Conservation (phyloP, 2,888 invertebrate species). For the Panopea generosa region DNA sequence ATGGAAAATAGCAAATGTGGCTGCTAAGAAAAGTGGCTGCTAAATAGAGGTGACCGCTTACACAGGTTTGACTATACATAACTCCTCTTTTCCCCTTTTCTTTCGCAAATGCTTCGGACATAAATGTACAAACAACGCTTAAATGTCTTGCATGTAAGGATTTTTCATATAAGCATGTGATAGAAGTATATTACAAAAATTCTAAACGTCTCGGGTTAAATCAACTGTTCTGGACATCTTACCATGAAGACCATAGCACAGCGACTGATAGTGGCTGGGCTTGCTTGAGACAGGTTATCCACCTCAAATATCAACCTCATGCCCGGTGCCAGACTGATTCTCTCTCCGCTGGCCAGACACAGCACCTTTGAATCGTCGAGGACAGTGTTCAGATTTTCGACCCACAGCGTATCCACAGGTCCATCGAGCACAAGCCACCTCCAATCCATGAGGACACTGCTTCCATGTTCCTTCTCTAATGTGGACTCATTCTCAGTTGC, state of each 20-base stretch:
- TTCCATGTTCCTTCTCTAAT: slow-evolving; percentile 61
- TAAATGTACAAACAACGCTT: too few species aligned
- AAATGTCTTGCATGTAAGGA: too few species aligned
- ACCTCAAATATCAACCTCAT: slow-evolving; percentile 85
- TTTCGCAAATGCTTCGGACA: too few species aligned
- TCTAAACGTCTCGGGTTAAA: too few species aligned
- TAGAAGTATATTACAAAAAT: too few species aligned
- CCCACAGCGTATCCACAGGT: slow-evolving; percentile 85
- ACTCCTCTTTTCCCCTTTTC: too few species aligned
- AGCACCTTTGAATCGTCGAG: slow-evolving; percentile 85
- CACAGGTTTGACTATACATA: too few species aligned
- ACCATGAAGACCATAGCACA: slow-evolving; percentile 85
- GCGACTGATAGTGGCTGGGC: slow-evolving; percentile 85
- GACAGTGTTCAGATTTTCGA: slow-evolving; percentile 85
- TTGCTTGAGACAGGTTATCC: slow-evolving; percentile 84
- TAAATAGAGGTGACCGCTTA: too few species aligned
- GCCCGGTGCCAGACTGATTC: slow-evolving; percentile 81
- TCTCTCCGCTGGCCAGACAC: slow-evolving; percentile 84
- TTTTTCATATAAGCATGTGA: too few species aligned
- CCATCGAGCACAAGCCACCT: slow-evolving; percentile 85
- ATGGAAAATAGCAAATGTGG: too few species aligned
- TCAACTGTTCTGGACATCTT: too few species aligned
- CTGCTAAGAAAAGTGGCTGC: too few species aligned
- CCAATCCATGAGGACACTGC: slow-evolving; percentile 76
- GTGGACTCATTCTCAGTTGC: slow-evolving; percentile 53